Conservation (phyloP, 37 sponge, comb jelly and placozoan genomes). For the Chondrosia reniformis region DNA sequence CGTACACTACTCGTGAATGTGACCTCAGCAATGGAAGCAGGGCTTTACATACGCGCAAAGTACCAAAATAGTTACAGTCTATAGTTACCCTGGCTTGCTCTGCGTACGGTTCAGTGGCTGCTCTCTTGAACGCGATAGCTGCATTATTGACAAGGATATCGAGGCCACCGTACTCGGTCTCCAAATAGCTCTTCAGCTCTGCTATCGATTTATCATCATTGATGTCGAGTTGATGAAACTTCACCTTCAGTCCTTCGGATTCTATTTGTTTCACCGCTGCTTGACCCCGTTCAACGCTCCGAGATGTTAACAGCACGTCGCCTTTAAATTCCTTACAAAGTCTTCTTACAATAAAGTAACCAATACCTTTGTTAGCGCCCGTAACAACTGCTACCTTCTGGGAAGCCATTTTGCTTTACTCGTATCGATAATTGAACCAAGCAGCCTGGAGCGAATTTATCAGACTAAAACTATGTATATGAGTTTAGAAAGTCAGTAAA, state of each 20-base stretch:
- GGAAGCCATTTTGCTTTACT: neutral
- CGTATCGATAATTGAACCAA: no score
- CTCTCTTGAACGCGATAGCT: conserved; percentile 58
- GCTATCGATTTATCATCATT: conserved; percentile 49
- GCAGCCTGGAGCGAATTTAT: no score
- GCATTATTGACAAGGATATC: conserved; percentile 92
- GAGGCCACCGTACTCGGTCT: conserved; percentile 71
- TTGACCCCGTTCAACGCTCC: conserved; percentile 51
- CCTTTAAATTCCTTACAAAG: conserved; percentile 82
- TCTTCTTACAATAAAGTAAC: conserved; percentile 73
- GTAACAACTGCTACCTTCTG: conserved; percentile 76
- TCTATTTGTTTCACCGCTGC: conserved; percentile 58
- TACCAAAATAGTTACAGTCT: conserved; percentile 74
- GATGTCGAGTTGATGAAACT: conserved; percentile 87
- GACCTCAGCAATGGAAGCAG: conserved; percentile 69
- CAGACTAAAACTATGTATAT: no score
- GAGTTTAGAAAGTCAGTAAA: no score
- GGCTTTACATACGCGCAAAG: conserved; percentile 55
- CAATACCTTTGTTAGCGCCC: conserved; percentile 91
- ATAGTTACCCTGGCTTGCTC: conserved; percentile 79
- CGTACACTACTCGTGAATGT: conserved; percentile 70
- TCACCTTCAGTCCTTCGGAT: conserved; percentile 59
- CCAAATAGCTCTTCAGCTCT: conserved; percentile 29
- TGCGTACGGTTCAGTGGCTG: conserved; percentile 67
- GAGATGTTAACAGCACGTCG: conserved; percentile 80